These are phyloP conservation scores for Micrastur ruficollis DNA, from an alignment of 2,797 vertebrate genomes.

Conservation along the genomic window DNA sequence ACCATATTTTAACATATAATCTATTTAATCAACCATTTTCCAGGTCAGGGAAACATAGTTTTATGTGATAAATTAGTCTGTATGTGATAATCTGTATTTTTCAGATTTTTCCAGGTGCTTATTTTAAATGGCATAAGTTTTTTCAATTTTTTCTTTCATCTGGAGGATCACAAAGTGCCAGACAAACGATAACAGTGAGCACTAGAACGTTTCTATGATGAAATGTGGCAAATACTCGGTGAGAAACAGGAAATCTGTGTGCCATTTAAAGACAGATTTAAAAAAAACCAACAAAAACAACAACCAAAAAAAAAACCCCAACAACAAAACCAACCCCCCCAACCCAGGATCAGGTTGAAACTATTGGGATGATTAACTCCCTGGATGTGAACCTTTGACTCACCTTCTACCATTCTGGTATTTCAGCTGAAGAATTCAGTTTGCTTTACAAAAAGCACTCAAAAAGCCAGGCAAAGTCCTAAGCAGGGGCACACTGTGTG, in stretches of 20 bases:
- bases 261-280: not conserved
- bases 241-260: not conserved
- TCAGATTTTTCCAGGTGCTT: not conserved
- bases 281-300: not conserved
- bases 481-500: not conserved
- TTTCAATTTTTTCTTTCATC: not conserved
- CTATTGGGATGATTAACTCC: not conserved
- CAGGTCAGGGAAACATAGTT: not conserved
- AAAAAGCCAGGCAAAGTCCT: not conserved
- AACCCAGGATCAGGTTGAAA: not conserved
- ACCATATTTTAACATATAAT: not conserved
- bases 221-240: not conserved
- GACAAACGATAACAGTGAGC: not conserved
- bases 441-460: not conserved
- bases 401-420: not conserved
- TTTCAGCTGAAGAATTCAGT: not conserved
- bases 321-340: too few species aligned
- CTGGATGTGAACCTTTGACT: not conserved
- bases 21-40: not conserved
- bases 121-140: not conserved
- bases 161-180: not conserved
- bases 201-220: not conserved
- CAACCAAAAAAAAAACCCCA: not conserved
- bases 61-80: not conserved
- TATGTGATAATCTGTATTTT: not conserved